Evolutionary conservation across 2,888 invertebrate species (phyloP), one percentile per base, ranked within the genome.

Genomic region (Horisme vitalbata): DNA sequence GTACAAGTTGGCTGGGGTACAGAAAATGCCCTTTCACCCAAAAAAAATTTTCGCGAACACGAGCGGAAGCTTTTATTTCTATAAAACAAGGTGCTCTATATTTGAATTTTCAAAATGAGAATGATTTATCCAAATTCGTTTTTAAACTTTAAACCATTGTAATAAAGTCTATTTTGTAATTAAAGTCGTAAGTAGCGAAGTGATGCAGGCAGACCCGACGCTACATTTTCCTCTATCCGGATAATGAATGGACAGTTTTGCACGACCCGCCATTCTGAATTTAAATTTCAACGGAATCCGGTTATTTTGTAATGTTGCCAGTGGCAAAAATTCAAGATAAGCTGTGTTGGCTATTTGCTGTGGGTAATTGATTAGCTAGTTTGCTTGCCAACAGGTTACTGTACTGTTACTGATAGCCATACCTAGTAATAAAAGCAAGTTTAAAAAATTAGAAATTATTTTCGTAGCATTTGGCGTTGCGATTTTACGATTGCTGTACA

Each of bases 201-300:
- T 47, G 27, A 32, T 35, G 24, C 28, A 33, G 28, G 15, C 20
- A n/a, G n/a, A 2, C 18, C 6, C 18, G 38, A 27, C 27, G 41
- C 37, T 47, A 39, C 56, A 51, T 45, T 60, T 54, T 57, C 57
- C 63, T 52, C 59, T 57, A 58, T 55, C 49, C 52, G 51, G 49
- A 58, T 68, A 69, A 73, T 67, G 57, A 71, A 75, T 70, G 63
- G 34, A 45, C 55, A 59, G 59, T 55, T 68, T 65, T 57, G 59
- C 56, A 43, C 39, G 32, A 43, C 46, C 35, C 41, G 51, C 37
- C 30, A 20, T 63, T 59, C 45, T 45, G 56, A 63, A 71, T 73
- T 73, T 63, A 57, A 66, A 49, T 64, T 65, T 61, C 55, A 55
- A 56, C 38, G 11, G 46, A 27, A 39, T 27, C 13, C 2, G 30